A percentile compares a stretch with the other conserved stretches of the same genome.
Evolutionary conservation across 2,888 invertebrate genomes (phyloP).

Genomic region (Ferdinandea cuprea): DNA sequence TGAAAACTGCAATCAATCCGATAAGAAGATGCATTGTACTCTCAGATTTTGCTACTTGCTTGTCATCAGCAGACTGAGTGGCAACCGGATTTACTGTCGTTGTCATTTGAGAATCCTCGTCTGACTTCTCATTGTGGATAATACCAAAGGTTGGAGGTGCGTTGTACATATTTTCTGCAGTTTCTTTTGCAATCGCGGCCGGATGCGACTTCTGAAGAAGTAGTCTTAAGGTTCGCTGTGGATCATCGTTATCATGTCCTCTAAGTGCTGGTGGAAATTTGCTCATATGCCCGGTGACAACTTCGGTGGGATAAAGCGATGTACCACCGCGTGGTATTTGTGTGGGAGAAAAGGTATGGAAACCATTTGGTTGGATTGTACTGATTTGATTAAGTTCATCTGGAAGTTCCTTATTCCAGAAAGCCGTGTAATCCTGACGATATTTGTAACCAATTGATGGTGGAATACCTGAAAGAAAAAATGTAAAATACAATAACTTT

Average conservation of each 20-base stretch:
- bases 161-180: constrained; percentile 82
- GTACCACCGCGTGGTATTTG: constrained; percentile 78
- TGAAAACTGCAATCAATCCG: constrained; percentile 87
- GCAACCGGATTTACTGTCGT: constrained; percentile 45
- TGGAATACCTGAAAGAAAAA: constrained; percentile 85
- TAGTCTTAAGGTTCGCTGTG: constrained; percentile 80
- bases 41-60: constrained; percentile 85
- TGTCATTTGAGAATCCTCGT: constrained; percentile 13
- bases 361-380: constrained; percentile 78
- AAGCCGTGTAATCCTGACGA: constrained; percentile 89
- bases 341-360: constrained; percentile 73
- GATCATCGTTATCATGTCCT: constrained; percentile 81
- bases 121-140: constrained; percentile 36
- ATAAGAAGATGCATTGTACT: constrained; percentile 87
- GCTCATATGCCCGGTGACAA: constrained; percentile 82
- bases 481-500: neutral
- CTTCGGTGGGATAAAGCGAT: constrained; percentile 77
- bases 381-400: constrained; percentile 86
- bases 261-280: constrained; percentile 80
- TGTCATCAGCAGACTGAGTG: constrained; percentile 69
- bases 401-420: constrained; percentile 93
- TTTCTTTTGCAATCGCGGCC: constrained; percentile 66
- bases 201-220: constrained; percentile 80
- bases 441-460: constrained; percentile 90
- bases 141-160: constrained; percentile 81